Evolutionary conservation across 2,888 invertebrate species (phyloP).

Genomic region (Papilio protenor): DNA sequence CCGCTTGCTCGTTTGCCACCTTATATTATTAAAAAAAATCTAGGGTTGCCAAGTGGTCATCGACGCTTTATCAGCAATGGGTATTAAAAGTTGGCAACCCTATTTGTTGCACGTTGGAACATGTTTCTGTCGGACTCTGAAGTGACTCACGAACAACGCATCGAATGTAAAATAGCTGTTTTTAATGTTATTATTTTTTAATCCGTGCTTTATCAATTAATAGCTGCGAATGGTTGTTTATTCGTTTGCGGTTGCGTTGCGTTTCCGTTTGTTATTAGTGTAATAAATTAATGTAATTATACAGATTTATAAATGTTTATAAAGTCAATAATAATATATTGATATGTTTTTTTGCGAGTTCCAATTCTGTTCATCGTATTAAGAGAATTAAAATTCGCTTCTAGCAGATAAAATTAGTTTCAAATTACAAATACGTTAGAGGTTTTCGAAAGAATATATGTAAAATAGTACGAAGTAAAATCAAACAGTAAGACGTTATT

Average conservation of each 20-base stretch:
- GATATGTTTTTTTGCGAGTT: neutral
- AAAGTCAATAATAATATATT: neutral
- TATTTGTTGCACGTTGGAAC: slow-evolving; percentile 26
- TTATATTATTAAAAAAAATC: no score
- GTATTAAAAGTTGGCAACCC: neutral
- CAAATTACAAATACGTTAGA: neutral
- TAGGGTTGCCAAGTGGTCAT: neutral
- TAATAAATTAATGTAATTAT: slow-evolving; percentile 17
- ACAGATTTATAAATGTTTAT: slow-evolving; percentile 10
- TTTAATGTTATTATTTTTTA: slow-evolving; percentile 20
- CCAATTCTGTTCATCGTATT: no score
- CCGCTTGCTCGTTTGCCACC: no score
- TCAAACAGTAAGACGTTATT: slow-evolving; percentile 44
- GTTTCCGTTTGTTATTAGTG: slow-evolving; percentile 4
- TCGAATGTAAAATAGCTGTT: slow-evolving; percentile 32
- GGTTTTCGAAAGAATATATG: neutral
- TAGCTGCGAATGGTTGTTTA: slow-evolving; percentile 1
- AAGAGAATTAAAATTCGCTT: no score
- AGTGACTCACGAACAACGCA: slow-evolving; percentile 28
- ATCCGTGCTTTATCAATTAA: slow-evolving; percentile 26
- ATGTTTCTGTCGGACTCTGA: slow-evolving; percentile 28
- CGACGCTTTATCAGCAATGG: neutral
- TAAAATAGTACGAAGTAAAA: slow-evolving; percentile 36
- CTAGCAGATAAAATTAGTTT: no score
- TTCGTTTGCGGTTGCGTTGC: slow-evolving; percentile 25